phyloP scores from a whole-genome alignment of 2,113 vertebrate species.

The Tachycineta bicolor region DNA sequence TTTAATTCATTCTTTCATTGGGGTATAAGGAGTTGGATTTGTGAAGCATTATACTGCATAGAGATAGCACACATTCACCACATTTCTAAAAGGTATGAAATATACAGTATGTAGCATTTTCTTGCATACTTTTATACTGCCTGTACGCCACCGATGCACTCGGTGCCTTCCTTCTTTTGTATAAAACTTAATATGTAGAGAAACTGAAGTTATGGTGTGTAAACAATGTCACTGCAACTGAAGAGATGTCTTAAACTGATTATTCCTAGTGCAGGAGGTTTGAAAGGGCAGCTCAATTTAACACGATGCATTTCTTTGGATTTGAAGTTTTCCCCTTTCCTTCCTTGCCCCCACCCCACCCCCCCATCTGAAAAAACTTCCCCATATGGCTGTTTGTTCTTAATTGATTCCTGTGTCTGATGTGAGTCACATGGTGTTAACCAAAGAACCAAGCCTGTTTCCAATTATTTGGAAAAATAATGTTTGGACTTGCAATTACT shows the following conservation, averaged over 20 bases:
- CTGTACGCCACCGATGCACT: constrained; percentile 76
- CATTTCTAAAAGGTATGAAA: constrained; percentile 49
- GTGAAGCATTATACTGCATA: constrained; percentile 59
- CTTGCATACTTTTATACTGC: constrained; percentile 71
- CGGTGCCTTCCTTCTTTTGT: constrained; percentile 84
- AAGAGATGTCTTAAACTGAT: constrained; percentile 76
- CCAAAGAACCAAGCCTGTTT: constrained; percentile 57
- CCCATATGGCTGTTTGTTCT: constrained; percentile 21
- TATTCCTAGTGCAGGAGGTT: constrained; percentile 55
- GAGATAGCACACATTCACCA: constrained; percentile 62
- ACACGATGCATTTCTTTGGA: constrained; percentile 49
- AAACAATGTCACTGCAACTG: constrained; percentile 70
- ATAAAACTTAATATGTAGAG: constrained; percentile 62
- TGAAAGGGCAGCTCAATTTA: constrained; percentile 57
- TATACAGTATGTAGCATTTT: constrained; percentile 65
- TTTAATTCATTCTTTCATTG: constrained; percentile 54
- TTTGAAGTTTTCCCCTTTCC: constrained; percentile 18
- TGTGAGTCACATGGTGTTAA: constrained; percentile 34
- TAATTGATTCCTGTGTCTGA: constrained; percentile 27
- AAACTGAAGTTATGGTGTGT: constrained; percentile 72
- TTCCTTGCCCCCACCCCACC: neutral
- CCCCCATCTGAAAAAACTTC: neutral
- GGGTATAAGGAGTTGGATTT: constrained; percentile 45
- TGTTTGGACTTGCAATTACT: constrained; percentile 27
- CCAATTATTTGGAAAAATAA: constrained; percentile 18